Conservation (phyloP, 2,113 vertebrate genomes). For the Columba livia region DNA sequence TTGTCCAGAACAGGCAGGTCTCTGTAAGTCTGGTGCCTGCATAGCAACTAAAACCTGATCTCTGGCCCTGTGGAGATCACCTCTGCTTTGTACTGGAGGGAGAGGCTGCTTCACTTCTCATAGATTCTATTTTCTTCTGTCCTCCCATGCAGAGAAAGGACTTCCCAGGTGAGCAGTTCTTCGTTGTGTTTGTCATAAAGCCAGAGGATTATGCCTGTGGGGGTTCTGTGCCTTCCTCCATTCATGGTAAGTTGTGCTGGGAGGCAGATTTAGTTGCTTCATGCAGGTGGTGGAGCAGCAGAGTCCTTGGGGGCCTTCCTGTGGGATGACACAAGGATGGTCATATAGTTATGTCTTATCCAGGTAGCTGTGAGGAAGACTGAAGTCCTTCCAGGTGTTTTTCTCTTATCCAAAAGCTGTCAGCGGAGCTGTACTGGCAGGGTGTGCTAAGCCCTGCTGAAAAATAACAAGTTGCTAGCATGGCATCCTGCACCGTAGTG, state of each 20-base stretch:
- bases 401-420: not conserved
- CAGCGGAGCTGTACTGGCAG: not conserved
- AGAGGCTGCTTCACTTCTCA: not conserved
- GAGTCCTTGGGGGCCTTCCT: not conserved
- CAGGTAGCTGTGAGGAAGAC: not conserved
- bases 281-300: not conserved
- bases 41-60: not conserved
- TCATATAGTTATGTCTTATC: not conserved
- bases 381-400: not conserved
- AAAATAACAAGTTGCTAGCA: not conserved
- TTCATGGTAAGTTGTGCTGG: conserved; percentile 67
- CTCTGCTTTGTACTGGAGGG: not conserved
- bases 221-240: conserved; percentile 74
- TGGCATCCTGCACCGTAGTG: not conserved
- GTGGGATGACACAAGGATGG: fast-evolving
- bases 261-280: not conserved
- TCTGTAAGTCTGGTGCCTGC: not conserved
- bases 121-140: not conserved
- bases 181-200: conserved; percentile 82
- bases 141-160: conserved; percentile 76
- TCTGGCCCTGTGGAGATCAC: not conserved
- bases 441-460: not conserved
- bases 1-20: not conserved
- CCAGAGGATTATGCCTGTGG: conserved; percentile 83
- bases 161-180: conserved; percentile 79